Percentiles rank a stretch among this genome's conserved stretches.
Conservation (phyloP, 2,797 vertebrate genomes). For the Anisognathus igniventris region DNA sequence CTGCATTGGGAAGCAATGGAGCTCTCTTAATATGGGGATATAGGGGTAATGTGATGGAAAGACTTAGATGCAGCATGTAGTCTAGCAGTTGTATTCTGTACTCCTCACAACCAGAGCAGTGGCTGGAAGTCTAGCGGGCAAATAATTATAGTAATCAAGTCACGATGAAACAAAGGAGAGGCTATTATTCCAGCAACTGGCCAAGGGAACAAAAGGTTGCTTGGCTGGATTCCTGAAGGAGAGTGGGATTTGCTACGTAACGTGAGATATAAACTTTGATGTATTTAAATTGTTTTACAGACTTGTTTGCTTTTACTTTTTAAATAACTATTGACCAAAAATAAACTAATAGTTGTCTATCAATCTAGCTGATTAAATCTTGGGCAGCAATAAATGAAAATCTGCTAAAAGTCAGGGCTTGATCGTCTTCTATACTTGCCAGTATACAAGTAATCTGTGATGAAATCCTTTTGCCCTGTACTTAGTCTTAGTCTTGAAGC, state of each 20-base stretch:
- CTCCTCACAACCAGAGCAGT: slow-evolving; percentile 62
- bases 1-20: slow-evolving; percentile 68
- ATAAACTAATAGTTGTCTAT: not conserved
- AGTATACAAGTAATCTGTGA: not conserved
- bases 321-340: not conserved
- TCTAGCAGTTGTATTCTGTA: slow-evolving; percentile 55
- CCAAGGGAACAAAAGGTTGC: slow-evolving; percentile 57
- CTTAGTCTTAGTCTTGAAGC: not conserved
- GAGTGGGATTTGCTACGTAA: slow-evolving; percentile 31
- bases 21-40: slow-evolving; percentile 68
- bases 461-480: not conserved
- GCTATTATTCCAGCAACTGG: slow-evolving; percentile 71
- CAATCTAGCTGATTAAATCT: not conserved
- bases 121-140: slow-evolving; percentile 69
- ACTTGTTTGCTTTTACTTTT: not conserved
- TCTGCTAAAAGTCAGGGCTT: not conserved
- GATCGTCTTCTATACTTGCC: not conserved
- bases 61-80: slow-evolving; percentile 59
- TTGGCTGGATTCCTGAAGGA: slow-evolving; percentile 56
- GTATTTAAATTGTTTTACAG: not conserved
- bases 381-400: not conserved
- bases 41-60: slow-evolving; percentile 64
- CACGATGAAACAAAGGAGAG: slow-evolving; percentile 68
- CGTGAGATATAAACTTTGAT: slow-evolving; percentile 27
- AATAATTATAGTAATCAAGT: slow-evolving; percentile 77